Percentiles rank a stretch among this genome's conserved stretches.
These are phyloP conservation scores for Drosophila micromelanica DNA, from an alignment of 1,140 invertebrate species.

Conservation along the genomic window DNA sequence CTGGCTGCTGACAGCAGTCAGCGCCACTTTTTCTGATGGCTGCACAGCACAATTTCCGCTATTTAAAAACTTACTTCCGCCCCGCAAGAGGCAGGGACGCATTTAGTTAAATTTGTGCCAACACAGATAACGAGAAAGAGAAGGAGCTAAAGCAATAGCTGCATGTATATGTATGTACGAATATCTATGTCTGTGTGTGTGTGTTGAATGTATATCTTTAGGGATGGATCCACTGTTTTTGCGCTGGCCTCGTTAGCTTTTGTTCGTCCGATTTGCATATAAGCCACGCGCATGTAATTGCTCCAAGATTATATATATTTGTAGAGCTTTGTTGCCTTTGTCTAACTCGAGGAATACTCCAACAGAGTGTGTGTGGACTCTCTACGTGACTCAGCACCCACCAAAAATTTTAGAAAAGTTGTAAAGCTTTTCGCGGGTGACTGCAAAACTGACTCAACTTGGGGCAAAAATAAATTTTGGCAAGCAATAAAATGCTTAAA, in stretches of 20 bases:
- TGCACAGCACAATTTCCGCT: slow-evolving; percentile 80
- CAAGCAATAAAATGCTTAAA: slow-evolving; percentile 8
- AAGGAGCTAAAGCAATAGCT: slow-evolving; percentile 1
- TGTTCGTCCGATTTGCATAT: slow-evolving; percentile 51
- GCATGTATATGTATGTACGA: not conserved
- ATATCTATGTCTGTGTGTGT: slow-evolving; percentile 3
- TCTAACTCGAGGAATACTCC: slow-evolving; percentile 11
- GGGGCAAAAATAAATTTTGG: slow-evolving; percentile 1
- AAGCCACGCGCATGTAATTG: slow-evolving; percentile 44
- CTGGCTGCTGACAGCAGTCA: slow-evolving; percentile 42
- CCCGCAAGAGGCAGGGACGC: slow-evolving; percentile 12
- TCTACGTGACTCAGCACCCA: slow-evolving; percentile 7
- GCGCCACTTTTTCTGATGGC: slow-evolving; percentile 69
- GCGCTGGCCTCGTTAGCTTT: slow-evolving; percentile 42
- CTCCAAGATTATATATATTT: slow-evolving; percentile 47
- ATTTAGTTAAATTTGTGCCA: slow-evolving; percentile 45
- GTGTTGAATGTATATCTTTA: slow-evolving; percentile 1
- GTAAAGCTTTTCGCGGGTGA: not conserved
- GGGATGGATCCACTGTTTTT: slow-evolving; percentile 19
- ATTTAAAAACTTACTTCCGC: slow-evolving; percentile 78
- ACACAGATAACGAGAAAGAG: slow-evolving; percentile 3
- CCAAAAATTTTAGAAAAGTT: not conserved
- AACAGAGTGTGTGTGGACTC: slow-evolving; percentile 1
- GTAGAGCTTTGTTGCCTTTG: slow-evolving; percentile 6
- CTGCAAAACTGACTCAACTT: not conserved